A percentile compares a stretch with the other conserved stretches of the same genome.
These are phyloP conservation scores for Heliconius hermathena DNA, from an alignment of 1,140 invertebrate genomes.

Conservation along the genomic window DNA sequence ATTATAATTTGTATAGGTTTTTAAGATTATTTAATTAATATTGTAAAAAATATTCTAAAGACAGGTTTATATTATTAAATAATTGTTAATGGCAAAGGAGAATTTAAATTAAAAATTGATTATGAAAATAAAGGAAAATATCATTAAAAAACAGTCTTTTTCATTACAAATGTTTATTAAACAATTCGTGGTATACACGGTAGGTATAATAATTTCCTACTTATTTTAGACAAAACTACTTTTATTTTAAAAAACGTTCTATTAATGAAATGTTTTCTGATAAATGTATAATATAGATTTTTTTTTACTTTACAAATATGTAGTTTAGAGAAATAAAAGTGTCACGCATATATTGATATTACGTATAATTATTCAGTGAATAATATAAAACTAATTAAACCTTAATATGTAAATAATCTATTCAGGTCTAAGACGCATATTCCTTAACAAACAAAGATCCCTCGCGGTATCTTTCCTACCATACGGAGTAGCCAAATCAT, in stretches of 20 bases:
- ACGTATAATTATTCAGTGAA: not conserved
- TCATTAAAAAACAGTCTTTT: conserved; percentile 39
- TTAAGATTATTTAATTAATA: conserved; percentile 35
- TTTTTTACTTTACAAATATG: not conserved
- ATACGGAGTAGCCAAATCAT: conserved; percentile 87
- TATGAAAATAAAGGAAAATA: conserved; percentile 31
- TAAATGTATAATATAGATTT: too few relatives aligned
- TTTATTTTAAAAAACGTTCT: not conserved
- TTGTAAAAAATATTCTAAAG: conserved; percentile 17
- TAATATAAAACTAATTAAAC: not conserved
- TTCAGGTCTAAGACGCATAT: conserved; percentile 86
- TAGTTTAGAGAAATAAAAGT: not conserved
- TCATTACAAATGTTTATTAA: conserved; percentile 30
- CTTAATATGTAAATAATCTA: conserved; percentile 34
- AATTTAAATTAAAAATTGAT: conserved; percentile 26
- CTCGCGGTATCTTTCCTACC: conserved; percentile 91
- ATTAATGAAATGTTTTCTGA: not conserved
- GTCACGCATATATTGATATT: not conserved
- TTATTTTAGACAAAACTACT: not conserved
- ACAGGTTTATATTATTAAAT: conserved; percentile 29
- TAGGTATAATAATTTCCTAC: not conserved
- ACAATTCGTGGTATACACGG: not conserved
- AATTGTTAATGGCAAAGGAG: conserved; percentile 34
- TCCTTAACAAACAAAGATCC: conserved; percentile 90
- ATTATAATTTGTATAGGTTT: conserved; percentile 16